Evolutionary conservation across 2,888 invertebrate species (phyloP).

Genomic region (Netelia melanura): DNA sequence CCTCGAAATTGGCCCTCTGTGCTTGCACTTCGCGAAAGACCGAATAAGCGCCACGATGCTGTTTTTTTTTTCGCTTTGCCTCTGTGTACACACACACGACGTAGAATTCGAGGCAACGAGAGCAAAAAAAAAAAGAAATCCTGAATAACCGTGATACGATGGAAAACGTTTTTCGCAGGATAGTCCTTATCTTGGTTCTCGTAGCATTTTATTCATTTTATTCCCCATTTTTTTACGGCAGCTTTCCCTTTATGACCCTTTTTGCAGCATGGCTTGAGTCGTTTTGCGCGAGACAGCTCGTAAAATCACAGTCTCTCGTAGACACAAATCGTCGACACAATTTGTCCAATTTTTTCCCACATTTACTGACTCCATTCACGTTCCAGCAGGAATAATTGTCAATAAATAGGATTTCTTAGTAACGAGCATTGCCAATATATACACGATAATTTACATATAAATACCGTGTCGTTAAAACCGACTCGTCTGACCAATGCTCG

Average conservation of each 20-base stretch:
- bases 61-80: slow-evolving; percentile 4
- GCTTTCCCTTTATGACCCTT: neutral
- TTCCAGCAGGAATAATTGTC: neutral
- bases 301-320: slow-evolving; percentile 3
- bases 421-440: neutral
- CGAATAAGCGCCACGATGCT: neutral
- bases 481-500: slow-evolving; percentile 33
- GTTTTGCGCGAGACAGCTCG: neutral
- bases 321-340: neutral
- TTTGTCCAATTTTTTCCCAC: neutral
- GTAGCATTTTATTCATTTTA: neutral
- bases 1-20: slow-evolving; percentile 37
- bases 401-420: neutral
- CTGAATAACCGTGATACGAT: neutral
- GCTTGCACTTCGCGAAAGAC: slow-evolving; percentile 37
- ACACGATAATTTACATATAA: neutral
- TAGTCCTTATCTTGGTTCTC: slow-evolving; percentile 9
- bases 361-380: neutral
- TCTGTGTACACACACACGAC: neutral
- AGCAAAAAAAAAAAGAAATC: slow-evolving; percentile 10
- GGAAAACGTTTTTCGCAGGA: slow-evolving; percentile 2
- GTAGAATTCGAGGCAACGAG: slow-evolving; percentile 7
- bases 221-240: neutral
- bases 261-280: neutral
- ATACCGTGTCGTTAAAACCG: neutral